Evolutionary conservation across 2,888 invertebrate species (phyloP), one percentile per base, ranked within the genome.

Genomic region (Lithophane semibrunnea): DNA sequence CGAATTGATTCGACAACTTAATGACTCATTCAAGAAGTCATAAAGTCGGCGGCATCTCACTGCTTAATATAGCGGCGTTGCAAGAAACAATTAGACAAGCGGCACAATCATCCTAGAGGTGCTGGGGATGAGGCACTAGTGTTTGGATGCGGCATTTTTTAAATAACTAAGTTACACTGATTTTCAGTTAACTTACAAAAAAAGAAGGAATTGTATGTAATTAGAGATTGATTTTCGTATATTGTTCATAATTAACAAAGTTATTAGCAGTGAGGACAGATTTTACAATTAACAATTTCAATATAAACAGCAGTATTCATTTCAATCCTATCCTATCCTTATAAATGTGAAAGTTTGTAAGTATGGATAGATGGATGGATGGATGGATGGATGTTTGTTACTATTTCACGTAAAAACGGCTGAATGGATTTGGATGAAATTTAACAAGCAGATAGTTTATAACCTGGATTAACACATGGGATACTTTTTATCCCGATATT

Each of bases 51-150:
- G 93, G 92, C 92, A 94, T 93, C 94, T 95, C 94, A 94, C 95
- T 94, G 95, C 95, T 96, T 96, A 96, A 96, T 96, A 96, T 95
- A 95, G 93, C 94, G 93, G 94, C 94, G 93, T 94, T 94, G 96
- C 95, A 95, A 96, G 96, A 96, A 96, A 96, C 96, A 96, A 96
- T 96, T 96, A 96, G 95, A 96, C 95, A 94, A 91, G 94, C 93
- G 94, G 94, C 92, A 94, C 94, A 95, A 93, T 94, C 95, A 94
- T 95, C 93, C 93, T 89, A 89, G 91, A 90, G 92, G 91, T 88
- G 83, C 79, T 84, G 76, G 63, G 79, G 88, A 92, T 87, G 79
- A 83, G 54, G 16, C 89, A 77, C 60, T 21, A 49, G 10, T 42
- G 29, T 74, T 72, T 89, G 92, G 95, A 96, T 92, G 82, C 79